A percentile compares a stretch with the other conserved stretches of the same genome.
These are phyloP conservation scores for Belonocnema kinseyi DNA, from an alignment of 1,140 invertebrate species.

Conservation along the genomic window DNA sequence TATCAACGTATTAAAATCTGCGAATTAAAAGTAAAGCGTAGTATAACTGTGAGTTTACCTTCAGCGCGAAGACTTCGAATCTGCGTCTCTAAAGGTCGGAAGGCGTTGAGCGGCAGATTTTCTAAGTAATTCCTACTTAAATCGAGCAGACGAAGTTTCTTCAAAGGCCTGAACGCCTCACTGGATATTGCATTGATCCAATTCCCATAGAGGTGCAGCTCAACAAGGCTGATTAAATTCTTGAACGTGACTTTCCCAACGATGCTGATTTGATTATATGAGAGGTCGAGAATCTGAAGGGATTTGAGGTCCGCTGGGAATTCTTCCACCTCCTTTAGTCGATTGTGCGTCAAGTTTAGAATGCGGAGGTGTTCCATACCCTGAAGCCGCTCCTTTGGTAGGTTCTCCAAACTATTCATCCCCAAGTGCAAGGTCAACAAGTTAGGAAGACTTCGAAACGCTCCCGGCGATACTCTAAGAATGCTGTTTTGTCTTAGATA, in stretches of 20 bases:
- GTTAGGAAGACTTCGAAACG: constrained; percentile 85
- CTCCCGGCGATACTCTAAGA: constrained; percentile 87
- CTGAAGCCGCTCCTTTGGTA: constrained; percentile 89
- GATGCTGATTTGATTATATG: constrained; percentile 87
- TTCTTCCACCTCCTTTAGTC: constrained; percentile 87
- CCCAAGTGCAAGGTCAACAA: constrained; percentile 88
- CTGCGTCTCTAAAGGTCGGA: constrained; percentile 86
- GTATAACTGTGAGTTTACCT: constrained; percentile 78
- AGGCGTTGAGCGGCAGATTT: constrained; percentile 85
- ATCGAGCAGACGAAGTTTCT: constrained; percentile 86
- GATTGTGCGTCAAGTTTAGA: constrained; percentile 90
- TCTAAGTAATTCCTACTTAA: constrained; percentile 90
- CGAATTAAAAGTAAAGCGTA: no score
- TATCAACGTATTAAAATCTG: no score
- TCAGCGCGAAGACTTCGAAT: constrained; percentile 85
- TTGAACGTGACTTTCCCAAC: constrained; percentile 85
- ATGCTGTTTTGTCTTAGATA: constrained; percentile 86
- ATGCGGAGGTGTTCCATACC: constrained; percentile 83
- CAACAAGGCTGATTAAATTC: constrained; percentile 83
- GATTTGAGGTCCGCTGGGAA: constrained; percentile 86
- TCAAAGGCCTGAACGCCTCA: constrained; percentile 86
- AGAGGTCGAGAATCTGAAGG: constrained; percentile 87
- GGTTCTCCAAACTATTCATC: constrained; percentile 87
- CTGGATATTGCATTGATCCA: constrained; percentile 85
- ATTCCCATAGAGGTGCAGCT: constrained; percentile 88